Evolutionary conservation across 2,888 invertebrate species (phyloP).

Genomic region (Andrena fulva): DNA sequence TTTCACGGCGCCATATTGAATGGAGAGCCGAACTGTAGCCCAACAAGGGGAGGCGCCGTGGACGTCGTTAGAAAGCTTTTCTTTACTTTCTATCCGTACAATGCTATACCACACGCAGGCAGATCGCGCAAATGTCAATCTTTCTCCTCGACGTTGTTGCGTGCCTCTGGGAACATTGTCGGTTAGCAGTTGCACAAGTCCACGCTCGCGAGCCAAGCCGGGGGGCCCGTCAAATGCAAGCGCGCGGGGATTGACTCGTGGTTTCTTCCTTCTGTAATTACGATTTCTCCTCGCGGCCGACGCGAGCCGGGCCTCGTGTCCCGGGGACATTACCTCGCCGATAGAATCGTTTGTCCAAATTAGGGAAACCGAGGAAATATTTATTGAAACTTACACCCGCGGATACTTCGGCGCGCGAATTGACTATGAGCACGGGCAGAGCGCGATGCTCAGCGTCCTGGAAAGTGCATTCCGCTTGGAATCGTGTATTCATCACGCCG

Average conservation of each 20-base stretch:
- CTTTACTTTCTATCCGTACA: constrained; percentile 48
- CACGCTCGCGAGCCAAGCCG: constrained; percentile 31
- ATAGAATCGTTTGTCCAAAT: constrained; percentile 40
- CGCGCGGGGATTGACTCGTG: constrained; percentile 44
- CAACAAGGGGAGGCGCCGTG: background rate
- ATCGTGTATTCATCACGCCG: too few species aligned
- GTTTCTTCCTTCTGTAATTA: constrained; percentile 57
- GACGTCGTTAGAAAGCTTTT: constrained; percentile 51
- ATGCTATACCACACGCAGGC: constrained; percentile 16
- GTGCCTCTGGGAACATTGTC: constrained; percentile 50
- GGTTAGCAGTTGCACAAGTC: constrained; percentile 57
- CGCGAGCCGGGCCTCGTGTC: constrained; percentile 42
- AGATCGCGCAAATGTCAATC: constrained; percentile 60
- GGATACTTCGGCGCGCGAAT: too few species aligned
- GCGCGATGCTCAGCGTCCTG: too few species aligned
- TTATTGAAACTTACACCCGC: too few species aligned
- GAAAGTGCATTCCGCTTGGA: too few species aligned
- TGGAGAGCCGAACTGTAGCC: background rate
- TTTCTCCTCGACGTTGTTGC: constrained; percentile 50
- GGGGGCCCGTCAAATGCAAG: constrained; percentile 29
- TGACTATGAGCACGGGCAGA: too few species aligned
- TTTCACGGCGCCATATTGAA: background rate
- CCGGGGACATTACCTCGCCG: constrained; percentile 43
- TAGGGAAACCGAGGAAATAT: too few species aligned
- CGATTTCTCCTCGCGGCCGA: constrained; percentile 46